Conservation (phyloP, 2,888 invertebrate species). For the Copidosoma aretas region DNA sequence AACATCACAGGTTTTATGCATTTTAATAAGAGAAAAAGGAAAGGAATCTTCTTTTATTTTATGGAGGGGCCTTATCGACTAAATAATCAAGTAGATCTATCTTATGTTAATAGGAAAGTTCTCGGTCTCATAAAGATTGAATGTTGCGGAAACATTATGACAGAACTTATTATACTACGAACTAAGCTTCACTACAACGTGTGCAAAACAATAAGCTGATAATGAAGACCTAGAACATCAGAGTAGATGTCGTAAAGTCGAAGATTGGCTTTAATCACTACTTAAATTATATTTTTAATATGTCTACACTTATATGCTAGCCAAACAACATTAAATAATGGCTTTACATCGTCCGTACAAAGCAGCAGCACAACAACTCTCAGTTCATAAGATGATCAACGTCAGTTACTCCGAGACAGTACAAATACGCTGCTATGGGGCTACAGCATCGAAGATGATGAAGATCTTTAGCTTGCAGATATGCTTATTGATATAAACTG, state of each 20-base stretch:
- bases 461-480: not conserved
- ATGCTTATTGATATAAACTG: not conserved
- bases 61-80: too few relatives aligned
- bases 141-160: conserved; percentile 47
- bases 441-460: not conserved
- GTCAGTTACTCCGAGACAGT: not conserved
- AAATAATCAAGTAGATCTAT: too few relatives aligned
- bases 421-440: conserved; percentile 23
- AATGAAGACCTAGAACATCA: conserved; percentile 45
- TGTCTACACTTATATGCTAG: not conserved
- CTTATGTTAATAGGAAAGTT: too few relatives aligned
- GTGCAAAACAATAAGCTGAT: conserved; percentile 22
- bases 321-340: not conserved
- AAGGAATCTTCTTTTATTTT: too few relatives aligned
- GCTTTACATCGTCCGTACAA: not conserved
- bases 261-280: conserved; percentile 38
- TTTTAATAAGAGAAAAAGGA: too few relatives aligned
- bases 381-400: conserved; percentile 27
- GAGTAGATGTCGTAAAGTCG: conserved; percentile 33
- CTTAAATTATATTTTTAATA: conserved; percentile 15
- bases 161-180: conserved; percentile 45
- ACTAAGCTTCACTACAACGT: conserved; percentile 40
- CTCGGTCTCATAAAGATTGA: too few relatives aligned
- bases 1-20: too few relatives aligned
- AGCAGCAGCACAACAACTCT: conserved; percentile 24